Evolutionary conservation across 2,797 vertebrate species (phyloP).

Genomic region (Microtus californicus): DNA sequence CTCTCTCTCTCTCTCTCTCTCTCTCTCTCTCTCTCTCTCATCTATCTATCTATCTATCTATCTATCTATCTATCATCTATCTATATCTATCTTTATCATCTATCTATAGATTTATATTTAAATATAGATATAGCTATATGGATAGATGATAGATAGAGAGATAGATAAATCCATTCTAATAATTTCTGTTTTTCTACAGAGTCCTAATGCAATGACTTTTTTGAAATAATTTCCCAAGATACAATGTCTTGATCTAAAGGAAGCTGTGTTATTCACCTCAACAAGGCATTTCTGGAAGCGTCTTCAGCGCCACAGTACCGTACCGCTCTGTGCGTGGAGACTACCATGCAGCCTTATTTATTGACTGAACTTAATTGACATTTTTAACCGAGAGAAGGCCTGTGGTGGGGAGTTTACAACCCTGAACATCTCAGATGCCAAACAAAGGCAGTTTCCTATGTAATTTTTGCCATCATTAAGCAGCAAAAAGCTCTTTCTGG

Average conservation of each 20-base stretch:
- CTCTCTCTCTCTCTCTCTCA: fast-evolving
- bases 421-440: slow-evolving; percentile 1
- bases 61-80: not conserved
- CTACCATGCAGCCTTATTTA: not conserved
- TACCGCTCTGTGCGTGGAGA: not conserved
- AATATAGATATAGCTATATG: not conserved
- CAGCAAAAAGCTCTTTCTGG: not conserved
- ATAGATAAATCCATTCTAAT: not conserved
- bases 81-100: not conserved
- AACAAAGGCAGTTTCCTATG: slow-evolving; percentile 29
- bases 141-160: not conserved
- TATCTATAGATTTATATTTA: not conserved
- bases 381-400: slow-evolving; percentile 21
- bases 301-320: not conserved
- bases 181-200: not conserved
- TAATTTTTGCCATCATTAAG: not conserved
- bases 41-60: not conserved
- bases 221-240: slow-evolving; percentile 29
- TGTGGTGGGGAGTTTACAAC: not conserved
- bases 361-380: slow-evolving; percentile 10
- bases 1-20: not conserved
- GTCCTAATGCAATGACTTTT: not conserved
- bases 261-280: not conserved
- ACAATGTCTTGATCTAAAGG: not conserved
- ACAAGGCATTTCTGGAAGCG: not conserved